Percentiles rank a stretch among this genome's conserved stretches.
Evolutionary conservation across 2,888 invertebrate genomes (phyloP).

Genomic region (Drosophila pseudotakahashii): DNA sequence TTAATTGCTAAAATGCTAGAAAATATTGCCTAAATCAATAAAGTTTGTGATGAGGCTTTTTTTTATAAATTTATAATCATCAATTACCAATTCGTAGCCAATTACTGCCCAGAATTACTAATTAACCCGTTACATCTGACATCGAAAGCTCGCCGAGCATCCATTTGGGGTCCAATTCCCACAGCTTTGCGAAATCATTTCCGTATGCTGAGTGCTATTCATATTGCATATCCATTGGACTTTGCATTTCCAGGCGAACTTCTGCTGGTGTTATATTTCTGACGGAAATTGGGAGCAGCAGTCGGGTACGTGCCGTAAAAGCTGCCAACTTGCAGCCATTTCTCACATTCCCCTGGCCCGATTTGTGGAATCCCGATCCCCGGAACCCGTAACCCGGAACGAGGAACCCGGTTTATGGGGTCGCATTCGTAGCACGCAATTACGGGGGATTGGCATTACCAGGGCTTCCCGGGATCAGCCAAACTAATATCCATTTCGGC

Average conservation of each 20-base stretch:
- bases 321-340: slow-evolving; percentile 46
- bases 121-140: slow-evolving; percentile 1
- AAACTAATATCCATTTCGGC: slow-evolving; percentile 73
- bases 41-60: no score
- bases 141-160: background rate
- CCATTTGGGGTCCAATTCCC: slow-evolving; percentile 5
- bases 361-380: background rate
- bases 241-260: slow-evolving; percentile 10
- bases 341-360: slow-evolving; percentile 20
- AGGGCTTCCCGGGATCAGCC: slow-evolving; percentile 27
- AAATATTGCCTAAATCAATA: no score
- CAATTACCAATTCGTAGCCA: background rate
- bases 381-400: background rate
- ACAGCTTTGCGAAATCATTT: slow-evolving; percentile 16
- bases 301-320: slow-evolving; percentile 28
- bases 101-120: slow-evolving; percentile 9
- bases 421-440: slow-evolving; percentile 21
- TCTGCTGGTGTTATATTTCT: slow-evolving; percentile 37
- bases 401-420: slow-evolving; percentile 5
- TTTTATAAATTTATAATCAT: background rate
- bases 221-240: slow-evolving; percentile 13
- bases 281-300: slow-evolving; percentile 37
- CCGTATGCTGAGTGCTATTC: slow-evolving; percentile 16
- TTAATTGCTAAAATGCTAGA: no score
- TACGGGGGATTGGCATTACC: slow-evolving; percentile 35